A percentile compares a stretch with the other conserved stretches of the same genome.
Evolutionary conservation across 1,140 invertebrate genomes (phyloP).

Genomic region (Ceratosolen fusciceps): DNA sequence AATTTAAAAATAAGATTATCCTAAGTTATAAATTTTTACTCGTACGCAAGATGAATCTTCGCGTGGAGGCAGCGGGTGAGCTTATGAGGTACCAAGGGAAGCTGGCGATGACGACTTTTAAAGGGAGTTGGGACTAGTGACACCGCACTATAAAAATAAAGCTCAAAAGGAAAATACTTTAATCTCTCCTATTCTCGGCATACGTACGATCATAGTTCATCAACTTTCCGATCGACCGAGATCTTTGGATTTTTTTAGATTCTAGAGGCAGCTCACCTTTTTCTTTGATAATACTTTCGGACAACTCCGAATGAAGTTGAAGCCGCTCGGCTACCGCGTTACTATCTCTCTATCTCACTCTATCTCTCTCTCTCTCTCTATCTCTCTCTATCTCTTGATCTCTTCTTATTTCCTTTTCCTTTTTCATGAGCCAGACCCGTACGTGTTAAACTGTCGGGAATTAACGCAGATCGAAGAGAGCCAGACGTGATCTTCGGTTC

Average conservation of each 20-base stretch:
- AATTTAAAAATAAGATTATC: background rate
- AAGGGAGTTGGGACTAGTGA: background rate
- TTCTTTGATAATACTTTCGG: constrained; percentile 23
- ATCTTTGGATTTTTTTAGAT: constrained; percentile 35
- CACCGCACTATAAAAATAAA: constrained; percentile 22
- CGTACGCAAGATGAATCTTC: background rate
- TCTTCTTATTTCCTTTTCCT: too few species aligned
- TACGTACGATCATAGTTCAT: constrained; percentile 46
- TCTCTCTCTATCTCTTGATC: background rate
- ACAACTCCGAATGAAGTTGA: background rate
- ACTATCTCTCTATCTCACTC: too few species aligned
- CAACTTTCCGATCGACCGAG: constrained; percentile 37
- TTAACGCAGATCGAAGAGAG: constrained; percentile 60
- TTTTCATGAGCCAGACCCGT: constrained; percentile 34
- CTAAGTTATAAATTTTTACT: background rate
- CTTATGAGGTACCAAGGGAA: background rate
- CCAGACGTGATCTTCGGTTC: constrained; percentile 54
- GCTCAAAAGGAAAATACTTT: constrained; percentile 43
- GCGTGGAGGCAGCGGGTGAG: background rate
- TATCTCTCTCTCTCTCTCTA: constrained; percentile 8
- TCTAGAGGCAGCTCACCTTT: background rate
- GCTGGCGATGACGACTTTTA: background rate
- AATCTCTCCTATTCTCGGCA: constrained; percentile 26
- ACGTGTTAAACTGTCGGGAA: constrained; percentile 58
- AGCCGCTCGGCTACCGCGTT: background rate